These are phyloP conservation scores for Melopsittacus undulatus DNA, from an alignment of 2,797 vertebrate genomes.

Conservation along the genomic window DNA sequence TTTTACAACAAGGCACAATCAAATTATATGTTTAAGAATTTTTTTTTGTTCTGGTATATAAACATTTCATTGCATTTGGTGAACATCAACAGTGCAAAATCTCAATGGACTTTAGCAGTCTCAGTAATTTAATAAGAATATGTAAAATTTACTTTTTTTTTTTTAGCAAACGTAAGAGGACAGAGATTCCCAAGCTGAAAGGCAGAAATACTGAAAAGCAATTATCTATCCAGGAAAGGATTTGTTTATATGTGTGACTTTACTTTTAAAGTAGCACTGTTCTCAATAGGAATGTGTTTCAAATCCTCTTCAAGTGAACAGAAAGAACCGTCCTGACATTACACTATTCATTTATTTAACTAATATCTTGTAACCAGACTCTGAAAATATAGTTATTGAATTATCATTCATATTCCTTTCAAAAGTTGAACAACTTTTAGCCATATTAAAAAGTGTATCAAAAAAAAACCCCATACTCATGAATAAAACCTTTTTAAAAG, in stretches of 20 bases:
- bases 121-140: not conserved
- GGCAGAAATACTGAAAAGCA: not conserved
- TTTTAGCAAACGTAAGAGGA: not conserved
- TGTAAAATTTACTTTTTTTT: not conserved
- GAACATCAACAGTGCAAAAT: not conserved
- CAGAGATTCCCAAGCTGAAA: not conserved
- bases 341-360: not conserved
- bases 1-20: not conserved
- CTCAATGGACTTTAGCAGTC: not conserved
- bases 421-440: not conserved
- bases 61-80: not conserved
- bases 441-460: not conserved
- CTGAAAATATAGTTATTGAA: not conserved
- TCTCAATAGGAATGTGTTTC: not conserved
- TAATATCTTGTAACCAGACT: not conserved
- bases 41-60: not conserved
- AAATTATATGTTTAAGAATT: not conserved
- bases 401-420: not conserved
- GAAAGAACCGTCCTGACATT: not conserved
- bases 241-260: not conserved
- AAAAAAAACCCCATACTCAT: not conserved
- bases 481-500: not conserved
- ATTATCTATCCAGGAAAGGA: not conserved
- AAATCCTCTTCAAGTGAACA: not conserved
- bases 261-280: not conserved